Conservation (phyloP, 2,797 vertebrate species). For the Hippoglossus hippoglossus region DNA sequence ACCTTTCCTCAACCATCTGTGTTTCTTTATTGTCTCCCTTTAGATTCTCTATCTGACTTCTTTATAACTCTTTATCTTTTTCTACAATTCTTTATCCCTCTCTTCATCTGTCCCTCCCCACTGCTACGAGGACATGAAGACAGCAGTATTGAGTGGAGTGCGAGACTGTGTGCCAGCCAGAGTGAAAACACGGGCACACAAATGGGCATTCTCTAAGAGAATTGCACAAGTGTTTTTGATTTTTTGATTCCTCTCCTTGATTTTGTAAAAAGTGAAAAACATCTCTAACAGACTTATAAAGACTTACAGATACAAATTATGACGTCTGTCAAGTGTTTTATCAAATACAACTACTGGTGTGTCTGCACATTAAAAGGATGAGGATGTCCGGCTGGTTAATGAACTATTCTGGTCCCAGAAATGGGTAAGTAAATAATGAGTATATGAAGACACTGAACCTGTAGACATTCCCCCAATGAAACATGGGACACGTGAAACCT, state of each 20-base stretch:
- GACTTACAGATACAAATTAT: conserved; percentile 71
- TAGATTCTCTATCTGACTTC: conserved; percentile 37
- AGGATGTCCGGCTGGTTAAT: conserved; percentile 19
- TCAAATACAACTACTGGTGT: conserved; percentile 32
- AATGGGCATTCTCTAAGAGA: conserved; percentile 83
- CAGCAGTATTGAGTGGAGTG: conserved; percentile 87
- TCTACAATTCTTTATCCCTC: conserved; percentile 37
- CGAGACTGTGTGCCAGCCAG: conserved; percentile 74
- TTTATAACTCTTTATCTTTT: conserved; percentile 41
- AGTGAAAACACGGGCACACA: conserved; percentile 70
- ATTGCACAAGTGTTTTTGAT: conserved; percentile 81
- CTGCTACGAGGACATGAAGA: conserved; percentile 83
- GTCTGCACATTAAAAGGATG: conserved; percentile 28
- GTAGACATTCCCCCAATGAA: conserved; percentile 11
- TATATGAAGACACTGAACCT: conserved; percentile 5
- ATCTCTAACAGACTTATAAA: conserved; percentile 86
- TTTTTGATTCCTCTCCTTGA: conserved; percentile 75
- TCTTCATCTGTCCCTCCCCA: conserved; percentile 52
- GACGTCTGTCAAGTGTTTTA: conserved; percentile 65
- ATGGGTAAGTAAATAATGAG: conserved; percentile 34
- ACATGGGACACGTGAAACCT: not conserved
- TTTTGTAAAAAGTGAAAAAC: conserved; percentile 87
- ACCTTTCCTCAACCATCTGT: conserved; percentile 37
- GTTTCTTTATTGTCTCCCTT: conserved; percentile 39
- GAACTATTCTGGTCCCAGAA: conserved; percentile 12